phyloP scores from a whole-genome alignment of 2,888 invertebrate genomes.

The Phasia obesa region DNA sequence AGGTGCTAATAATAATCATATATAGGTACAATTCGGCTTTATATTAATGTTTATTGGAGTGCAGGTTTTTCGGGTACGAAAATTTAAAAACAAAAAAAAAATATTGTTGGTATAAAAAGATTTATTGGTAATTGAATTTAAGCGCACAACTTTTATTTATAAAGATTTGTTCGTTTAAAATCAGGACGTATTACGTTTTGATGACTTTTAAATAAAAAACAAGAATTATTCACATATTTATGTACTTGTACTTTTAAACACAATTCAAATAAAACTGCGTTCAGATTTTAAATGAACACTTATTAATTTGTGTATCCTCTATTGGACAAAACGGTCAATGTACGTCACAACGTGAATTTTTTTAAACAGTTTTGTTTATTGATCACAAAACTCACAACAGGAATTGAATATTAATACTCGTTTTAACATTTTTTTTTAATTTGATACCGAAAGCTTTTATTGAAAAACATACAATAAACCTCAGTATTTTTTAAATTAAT shows the following conservation, averaged over 20 bases:
- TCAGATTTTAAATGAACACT: no score
- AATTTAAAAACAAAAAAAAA: background rate
- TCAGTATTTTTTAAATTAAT: background rate
- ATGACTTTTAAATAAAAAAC: no score
- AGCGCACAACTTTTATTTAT: no score
- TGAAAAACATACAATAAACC: background rate
- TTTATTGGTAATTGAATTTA: no score
- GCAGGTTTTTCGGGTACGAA: background rate
- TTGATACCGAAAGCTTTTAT: background rate
- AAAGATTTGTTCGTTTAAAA: no score
- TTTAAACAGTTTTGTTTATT: slow-evolving; percentile 2
- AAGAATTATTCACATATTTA: no score
- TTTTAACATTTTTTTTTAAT: background rate
- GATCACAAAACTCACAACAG: background rate
- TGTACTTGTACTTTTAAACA: no score
- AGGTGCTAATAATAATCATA: slow-evolving; percentile 38
- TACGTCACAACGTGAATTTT: slow-evolving; percentile 9
- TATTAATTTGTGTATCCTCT: no score
- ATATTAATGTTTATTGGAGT: background rate
- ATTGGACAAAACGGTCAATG: background rate
- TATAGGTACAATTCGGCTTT: background rate
- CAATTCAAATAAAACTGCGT: no score
- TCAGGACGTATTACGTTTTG: no score
- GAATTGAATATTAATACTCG: background rate
- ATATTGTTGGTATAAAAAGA: no score